These are phyloP conservation scores for Trichosurus vulpecula DNA, from an alignment of 2,797 vertebrate species.

Conservation along the genomic window DNA sequence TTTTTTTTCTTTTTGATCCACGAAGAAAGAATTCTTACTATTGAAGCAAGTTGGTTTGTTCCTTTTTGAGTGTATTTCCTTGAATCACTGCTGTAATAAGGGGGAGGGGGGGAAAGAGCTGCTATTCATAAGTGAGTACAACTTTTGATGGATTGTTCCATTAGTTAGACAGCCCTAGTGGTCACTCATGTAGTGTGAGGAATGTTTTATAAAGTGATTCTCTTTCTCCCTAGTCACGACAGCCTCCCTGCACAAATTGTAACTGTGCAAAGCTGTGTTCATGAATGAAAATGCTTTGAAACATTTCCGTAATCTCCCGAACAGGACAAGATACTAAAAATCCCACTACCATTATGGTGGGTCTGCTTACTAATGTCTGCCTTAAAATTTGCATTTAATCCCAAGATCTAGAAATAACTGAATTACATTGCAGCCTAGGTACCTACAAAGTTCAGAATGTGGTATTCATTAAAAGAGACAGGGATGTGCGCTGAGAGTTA, in stretches of 20 bases:
- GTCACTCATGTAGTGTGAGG: not conserved
- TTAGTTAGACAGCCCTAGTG: constrained; percentile 2
- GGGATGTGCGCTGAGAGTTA: not conserved
- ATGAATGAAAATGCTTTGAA: not conserved
- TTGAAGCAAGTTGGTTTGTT: constrained; percentile 23
- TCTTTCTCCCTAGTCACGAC: not conserved
- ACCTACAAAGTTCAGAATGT: not conserved
- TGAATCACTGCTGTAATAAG: constrained; percentile 39
- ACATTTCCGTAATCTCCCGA: not conserved
- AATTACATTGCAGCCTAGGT: not conserved
- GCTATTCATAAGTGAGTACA: constrained; percentile 25
- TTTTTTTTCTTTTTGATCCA: constrained; percentile 45
- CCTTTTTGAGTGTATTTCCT: constrained; percentile 12
- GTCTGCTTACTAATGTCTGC: not conserved
- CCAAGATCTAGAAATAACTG: not conserved
- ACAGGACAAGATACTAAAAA: not conserved
- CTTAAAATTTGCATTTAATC: not conserved
- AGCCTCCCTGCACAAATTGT: not conserved
- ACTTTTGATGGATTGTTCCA: constrained; percentile 44
- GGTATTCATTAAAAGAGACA: not conserved
- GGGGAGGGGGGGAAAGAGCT: not conserved
- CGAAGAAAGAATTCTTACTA: constrained; percentile 27
- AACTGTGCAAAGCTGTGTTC: not conserved
- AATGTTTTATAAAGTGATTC: not conserved
- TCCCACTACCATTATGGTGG: not conserved